Percentiles rank a stretch among this genome's conserved stretches.
phyloP scores from a whole-genome alignment of 1,140 invertebrate genomes.

The Agrypnia vestita region DNA sequence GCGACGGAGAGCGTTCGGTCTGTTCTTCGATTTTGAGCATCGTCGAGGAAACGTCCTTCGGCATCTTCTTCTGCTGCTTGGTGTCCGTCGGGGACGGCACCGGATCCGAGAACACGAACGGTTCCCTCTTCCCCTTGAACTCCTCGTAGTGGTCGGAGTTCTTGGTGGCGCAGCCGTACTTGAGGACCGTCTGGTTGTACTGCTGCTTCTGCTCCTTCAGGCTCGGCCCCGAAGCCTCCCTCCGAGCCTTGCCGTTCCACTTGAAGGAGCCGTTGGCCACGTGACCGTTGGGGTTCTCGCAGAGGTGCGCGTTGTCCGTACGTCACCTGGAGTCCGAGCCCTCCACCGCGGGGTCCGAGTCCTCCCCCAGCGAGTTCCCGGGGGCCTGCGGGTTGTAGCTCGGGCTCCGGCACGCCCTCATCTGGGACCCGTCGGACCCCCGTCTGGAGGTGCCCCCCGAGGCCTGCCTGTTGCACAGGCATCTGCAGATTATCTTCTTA shows the following conservation, averaged over 20 bases:
- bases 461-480: conserved; percentile 75
- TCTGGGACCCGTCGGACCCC: conserved; percentile 78
- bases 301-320: conserved; percentile 53
- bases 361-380: conserved; percentile 66
- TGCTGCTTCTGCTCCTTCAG: conserved; percentile 58
- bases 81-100: conserved; percentile 54
- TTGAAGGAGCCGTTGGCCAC: conserved; percentile 56
- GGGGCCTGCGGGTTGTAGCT: conserved; percentile 66
- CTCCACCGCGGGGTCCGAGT: conserved; percentile 71
- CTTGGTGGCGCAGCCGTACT: conserved; percentile 36
- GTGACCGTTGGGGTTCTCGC: conserved; percentile 56
- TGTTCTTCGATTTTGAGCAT: conserved; percentile 45
- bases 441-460: conserved; percentile 66
- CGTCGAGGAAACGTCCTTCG: conserved; percentile 43
- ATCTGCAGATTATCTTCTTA: conserved; percentile 91
- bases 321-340: conserved; percentile 73
- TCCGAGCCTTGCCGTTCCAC: conserved; percentile 49
- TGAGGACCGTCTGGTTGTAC: conserved; percentile 54
- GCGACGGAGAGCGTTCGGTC: not conserved
- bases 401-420: conserved; percentile 66
- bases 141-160: conserved; percentile 40
- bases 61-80: conserved; percentile 54
- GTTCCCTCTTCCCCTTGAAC: conserved; percentile 45
- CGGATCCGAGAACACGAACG: conserved; percentile 38
- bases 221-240: conserved; percentile 37